Conservation (phyloP, 2,797 vertebrate genomes). For the Gila robusta region DNA sequence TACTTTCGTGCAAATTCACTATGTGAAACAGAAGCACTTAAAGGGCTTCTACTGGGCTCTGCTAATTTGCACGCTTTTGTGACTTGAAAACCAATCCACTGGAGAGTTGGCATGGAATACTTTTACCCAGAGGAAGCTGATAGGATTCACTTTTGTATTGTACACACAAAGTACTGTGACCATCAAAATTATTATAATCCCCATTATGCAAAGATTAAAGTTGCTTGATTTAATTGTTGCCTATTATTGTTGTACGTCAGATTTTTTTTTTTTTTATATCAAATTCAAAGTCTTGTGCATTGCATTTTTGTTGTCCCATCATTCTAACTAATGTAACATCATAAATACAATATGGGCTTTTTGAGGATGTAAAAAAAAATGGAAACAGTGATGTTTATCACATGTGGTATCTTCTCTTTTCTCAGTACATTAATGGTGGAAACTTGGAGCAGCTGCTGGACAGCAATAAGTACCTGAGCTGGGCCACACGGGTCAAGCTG, state of each 20-base stretch:
- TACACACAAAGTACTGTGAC: slow-evolving; percentile 9
- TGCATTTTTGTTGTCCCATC: neutral
- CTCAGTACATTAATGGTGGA: slow-evolving; percentile 96
- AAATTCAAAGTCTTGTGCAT: neutral
- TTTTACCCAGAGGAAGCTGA: slow-evolving; percentile 33
- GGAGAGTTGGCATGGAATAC: slow-evolving; percentile 8
- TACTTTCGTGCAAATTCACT: slow-evolving; percentile 53
- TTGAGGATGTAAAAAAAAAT: neutral
- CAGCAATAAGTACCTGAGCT: slow-evolving; percentile 91
- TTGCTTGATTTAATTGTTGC: slow-evolving; percentile 2
- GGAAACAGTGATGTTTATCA: neutral
- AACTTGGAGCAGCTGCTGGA: slow-evolving; percentile 97
- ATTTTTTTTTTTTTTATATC: neutral
- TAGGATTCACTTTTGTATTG: slow-evolving; percentile 11
- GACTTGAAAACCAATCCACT: slow-evolving; percentile 13
- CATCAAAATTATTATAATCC: slow-evolving; percentile 21
- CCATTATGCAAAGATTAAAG: neutral
- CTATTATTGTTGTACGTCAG: neutral
- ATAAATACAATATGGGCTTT: neutral
- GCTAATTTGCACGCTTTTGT: neutral
- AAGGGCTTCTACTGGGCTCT: slow-evolving; percentile 46
- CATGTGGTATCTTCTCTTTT: slow-evolving; percentile 47
- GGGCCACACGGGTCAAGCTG: slow-evolving; percentile 90
- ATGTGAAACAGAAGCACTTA: slow-evolving; percentile 56
- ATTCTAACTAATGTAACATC: neutral